phyloP scores from a whole-genome alignment of 2,797 vertebrate genomes.

The Echeneis naucrates region DNA sequence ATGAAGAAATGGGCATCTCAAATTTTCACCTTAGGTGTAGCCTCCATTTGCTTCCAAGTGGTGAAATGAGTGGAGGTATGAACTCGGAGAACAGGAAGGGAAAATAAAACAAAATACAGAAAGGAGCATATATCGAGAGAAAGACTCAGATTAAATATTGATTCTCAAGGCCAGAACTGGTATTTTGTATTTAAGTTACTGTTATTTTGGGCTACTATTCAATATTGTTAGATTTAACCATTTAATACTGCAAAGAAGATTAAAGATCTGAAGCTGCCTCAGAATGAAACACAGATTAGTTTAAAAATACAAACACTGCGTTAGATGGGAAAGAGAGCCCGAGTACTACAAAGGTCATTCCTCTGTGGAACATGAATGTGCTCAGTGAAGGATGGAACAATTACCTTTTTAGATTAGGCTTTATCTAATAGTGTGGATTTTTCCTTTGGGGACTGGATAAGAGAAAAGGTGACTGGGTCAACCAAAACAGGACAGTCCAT shows the following conservation, averaged over 20 bases:
- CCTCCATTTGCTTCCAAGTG: conserved; percentile 11
- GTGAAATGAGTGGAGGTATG: not conserved
- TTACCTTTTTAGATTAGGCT: not conserved
- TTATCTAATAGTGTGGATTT: not conserved
- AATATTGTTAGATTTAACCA: not conserved
- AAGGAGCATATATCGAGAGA: not conserved
- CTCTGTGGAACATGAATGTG: not conserved
- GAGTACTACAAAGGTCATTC: not conserved
- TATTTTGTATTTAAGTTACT: conserved; percentile 8
- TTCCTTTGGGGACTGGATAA: not conserved
- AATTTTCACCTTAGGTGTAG: not conserved
- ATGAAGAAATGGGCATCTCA: not conserved
- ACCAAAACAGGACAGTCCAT: not conserved
- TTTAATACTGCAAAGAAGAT: conserved; percentile 1
- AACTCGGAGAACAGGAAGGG: not conserved
- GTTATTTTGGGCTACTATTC: conserved; percentile 8
- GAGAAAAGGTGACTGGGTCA: not conserved
- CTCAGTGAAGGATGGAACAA: not conserved
- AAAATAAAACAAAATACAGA: not conserved
- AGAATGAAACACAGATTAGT: not conserved
- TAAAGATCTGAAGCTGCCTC: not conserved
- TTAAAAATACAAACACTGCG: not conserved
- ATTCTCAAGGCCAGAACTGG: conserved; percentile 3
- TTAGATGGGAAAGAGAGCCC: not conserved
- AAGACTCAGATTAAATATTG: conserved; percentile 19